These are phyloP conservation scores for Probosciger aterrimus DNA, from an alignment of 2,113 vertebrate genomes.

Conservation along the genomic window DNA sequence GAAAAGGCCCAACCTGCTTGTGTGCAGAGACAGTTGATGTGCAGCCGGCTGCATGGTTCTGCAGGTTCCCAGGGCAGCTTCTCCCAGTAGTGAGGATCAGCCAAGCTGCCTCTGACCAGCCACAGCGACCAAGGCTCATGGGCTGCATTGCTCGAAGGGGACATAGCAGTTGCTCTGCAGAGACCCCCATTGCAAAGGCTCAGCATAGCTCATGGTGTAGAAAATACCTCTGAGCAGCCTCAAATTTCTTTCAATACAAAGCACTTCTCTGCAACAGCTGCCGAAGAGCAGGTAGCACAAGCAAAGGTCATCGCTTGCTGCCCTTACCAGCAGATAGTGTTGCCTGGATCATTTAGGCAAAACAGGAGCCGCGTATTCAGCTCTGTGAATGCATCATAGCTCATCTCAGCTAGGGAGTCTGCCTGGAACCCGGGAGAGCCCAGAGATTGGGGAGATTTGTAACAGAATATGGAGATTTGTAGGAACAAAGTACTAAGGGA, in stretches of 20 bases:
- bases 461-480: background rate
- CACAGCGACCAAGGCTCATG: rapidly evolving
- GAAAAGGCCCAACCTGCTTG: rapidly evolving
- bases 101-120: background rate
- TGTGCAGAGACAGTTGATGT: background rate
- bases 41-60: background rate
- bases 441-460: background rate
- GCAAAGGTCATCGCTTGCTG: background rate
- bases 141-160: background rate
- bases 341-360: background rate
- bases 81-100: background rate
- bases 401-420: background rate
- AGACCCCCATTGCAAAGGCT: background rate
- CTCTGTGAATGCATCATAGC: background rate
- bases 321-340: background rate
- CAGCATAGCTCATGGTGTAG: background rate
- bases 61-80: background rate
- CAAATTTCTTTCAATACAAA: background rate
- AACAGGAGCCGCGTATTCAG: background rate
- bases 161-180: background rate
- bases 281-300: background rate
- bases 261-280: background rate
- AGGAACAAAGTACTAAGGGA: background rate
- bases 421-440: background rate
- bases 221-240: background rate